A percentile compares a stretch with the other conserved stretches of the same genome.
phyloP scores from a whole-genome alignment of 2,113 vertebrate genomes.

The Cygnus buccinator region DNA sequence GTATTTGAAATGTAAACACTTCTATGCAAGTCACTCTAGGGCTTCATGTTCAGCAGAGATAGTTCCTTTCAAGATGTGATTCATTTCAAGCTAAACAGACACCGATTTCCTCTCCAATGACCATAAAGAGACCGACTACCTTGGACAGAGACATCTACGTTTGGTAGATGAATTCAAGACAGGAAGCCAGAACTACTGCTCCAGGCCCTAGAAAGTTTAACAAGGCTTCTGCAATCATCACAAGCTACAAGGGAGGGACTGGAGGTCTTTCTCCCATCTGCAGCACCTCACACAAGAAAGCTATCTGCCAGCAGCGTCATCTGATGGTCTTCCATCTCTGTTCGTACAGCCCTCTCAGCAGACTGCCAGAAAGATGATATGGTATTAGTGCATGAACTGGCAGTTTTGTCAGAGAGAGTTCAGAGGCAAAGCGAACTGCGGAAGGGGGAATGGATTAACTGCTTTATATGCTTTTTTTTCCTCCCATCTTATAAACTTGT shows the following conservation, averaged over 20 bases:
- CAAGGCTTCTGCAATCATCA: background rate
- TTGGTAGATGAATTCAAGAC: background rate
- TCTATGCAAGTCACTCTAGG: background rate
- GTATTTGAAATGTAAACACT: background rate
- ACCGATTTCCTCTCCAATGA: background rate
- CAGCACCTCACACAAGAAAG: background rate
- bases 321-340: background rate
- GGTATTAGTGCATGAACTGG: background rate
- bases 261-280: background rate
- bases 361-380: background rate
- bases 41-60: background rate
- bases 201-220: background rate
- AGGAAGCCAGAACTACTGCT: background rate
- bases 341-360: background rate
- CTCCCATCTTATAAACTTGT: background rate
- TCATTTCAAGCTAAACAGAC: background rate
- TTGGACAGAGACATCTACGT: background rate
- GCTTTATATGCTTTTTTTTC: background rate
- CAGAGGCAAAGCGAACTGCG: background rate
- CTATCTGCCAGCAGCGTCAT: background rate
- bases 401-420: background rate
- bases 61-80: background rate
- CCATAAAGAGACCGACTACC: accelerated
- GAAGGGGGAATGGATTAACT: background rate
- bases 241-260: background rate